Base-by-base conservation (phyloP, 2,797 vertebrate species). In the Neopelma chrysocephalum region DNA sequence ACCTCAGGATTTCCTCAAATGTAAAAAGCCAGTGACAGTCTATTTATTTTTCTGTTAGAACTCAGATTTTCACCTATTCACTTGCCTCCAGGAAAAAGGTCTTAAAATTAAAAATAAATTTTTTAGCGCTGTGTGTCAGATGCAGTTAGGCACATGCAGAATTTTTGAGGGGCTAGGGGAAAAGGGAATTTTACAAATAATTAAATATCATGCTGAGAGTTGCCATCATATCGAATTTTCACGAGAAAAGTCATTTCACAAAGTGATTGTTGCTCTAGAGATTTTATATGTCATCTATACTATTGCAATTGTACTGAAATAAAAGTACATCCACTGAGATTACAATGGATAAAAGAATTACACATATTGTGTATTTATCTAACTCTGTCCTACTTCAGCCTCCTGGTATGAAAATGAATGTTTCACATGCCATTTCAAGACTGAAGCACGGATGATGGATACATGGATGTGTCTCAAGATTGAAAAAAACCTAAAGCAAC, bases 281-380 rank as follows among this genome's bases (percentile, higher is more conserved):
- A 83, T 93, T 90, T 92, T 76, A 48, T 82, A 12, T 89, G 64
- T 82, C 61, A 75, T 68, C 42, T 72, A 65, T 70, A 84, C 47
- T 82, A 70, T 12, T 81, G 61, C 58, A 90, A 45, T 69, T 92
- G 85, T 66, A 62, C 68, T 78, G 88, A 95, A 94, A 96, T 85
- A 90, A 91, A 91, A 77, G 54, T 34, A 84, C 42, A 81, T 72
- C 57, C 70, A 43, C 53, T 47, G 87, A 95, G 82, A 95, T 87
- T 73, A 90, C 4, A 1, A 75, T 12, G 69, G 82, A 94, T 89
- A 70, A 89, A 89, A 83, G 69, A 93, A 95, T 90, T 86, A 88
- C 34, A 82, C 15, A 45, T 65, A 77, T 13, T 66, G 38, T 57
- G 21, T 60, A 83, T 91, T 95, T 92, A 83, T 68, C 69, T 85